phyloP scores from a whole-genome alignment of 1,140 invertebrate species.

The Drosophila parvula region DNA sequence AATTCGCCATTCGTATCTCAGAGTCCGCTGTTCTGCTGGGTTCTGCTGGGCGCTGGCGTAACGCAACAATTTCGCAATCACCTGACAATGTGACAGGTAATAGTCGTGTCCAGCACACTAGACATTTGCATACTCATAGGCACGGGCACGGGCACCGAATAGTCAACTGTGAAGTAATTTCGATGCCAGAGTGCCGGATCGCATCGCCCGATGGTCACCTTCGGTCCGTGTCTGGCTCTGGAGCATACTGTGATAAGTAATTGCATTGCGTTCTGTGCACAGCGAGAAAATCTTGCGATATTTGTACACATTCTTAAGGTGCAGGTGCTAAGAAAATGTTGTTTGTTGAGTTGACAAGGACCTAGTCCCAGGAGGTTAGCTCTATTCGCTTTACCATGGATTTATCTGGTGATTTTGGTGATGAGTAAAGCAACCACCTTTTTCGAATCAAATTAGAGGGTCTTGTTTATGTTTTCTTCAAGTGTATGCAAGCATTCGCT shows the following conservation, averaged over 20 bases:
- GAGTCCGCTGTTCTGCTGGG: constrained; percentile 12
- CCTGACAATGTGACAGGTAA: constrained; percentile 83
- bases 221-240: constrained; percentile 23
- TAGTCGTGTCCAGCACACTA: constrained; percentile 78
- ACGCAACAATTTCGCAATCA: constrained; percentile 82
- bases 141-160: constrained; percentile 25
- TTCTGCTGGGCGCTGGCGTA: constrained; percentile 62
- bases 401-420: too few relatives aligned
- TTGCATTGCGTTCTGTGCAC: constrained; percentile 65
- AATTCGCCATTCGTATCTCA: constrained; percentile 32
- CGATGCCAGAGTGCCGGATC: constrained; percentile 47
- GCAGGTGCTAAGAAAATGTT: too few relatives aligned
- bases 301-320: not conserved
- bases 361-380: too few relatives aligned
- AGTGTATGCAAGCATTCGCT: constrained; percentile 11
- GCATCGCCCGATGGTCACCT: constrained; percentile 39
- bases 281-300: not conserved
- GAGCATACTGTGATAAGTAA: constrained; percentile 81
- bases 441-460: not conserved
- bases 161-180: constrained; percentile 69
- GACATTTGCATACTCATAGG: constrained; percentile 66
- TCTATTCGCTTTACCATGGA: too few relatives aligned
- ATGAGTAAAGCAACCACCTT: too few relatives aligned
- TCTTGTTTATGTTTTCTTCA: not conserved
- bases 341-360: too few relatives aligned